Evolutionary conservation across 2,113 vertebrate genomes (phyloP).

Genomic region (Onychostruthus taczanowskii): DNA sequence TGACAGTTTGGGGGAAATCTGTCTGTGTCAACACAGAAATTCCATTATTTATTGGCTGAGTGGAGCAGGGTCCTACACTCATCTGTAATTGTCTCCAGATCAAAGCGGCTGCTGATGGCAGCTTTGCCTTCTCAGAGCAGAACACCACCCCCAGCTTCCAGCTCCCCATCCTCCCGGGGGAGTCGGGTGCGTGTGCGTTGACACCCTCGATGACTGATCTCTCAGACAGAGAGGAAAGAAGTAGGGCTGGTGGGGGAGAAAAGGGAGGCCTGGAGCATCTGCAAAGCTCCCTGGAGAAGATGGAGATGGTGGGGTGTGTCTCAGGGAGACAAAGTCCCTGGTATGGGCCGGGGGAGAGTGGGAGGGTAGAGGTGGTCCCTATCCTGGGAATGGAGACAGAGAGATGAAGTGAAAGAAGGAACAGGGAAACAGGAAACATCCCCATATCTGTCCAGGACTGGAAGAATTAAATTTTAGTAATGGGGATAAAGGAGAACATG

Average conservation of each 20-base stretch:
- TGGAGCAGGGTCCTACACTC: conserved; percentile 48
- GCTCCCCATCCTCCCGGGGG: conserved; percentile 14
- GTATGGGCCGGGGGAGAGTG: neutral
- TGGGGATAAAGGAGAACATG: neutral
- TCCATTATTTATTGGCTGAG: conserved; percentile 64
- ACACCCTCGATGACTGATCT: conserved; percentile 41
- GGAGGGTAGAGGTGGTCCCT: neutral
- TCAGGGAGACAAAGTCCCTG: neutral
- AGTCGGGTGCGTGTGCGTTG: neutral
- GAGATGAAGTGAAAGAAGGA: neutral
- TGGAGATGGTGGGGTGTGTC: neutral
- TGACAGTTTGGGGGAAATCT: conserved; percentile 68
- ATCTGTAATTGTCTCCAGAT: conserved; percentile 65
- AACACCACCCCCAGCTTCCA: conserved; percentile 35
- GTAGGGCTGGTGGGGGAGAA: conserved; percentile 30
- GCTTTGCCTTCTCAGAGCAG: conserved; percentile 40
- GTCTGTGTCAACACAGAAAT: conserved; percentile 52
- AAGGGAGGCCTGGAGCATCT: neutral
- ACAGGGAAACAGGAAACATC: neutral
- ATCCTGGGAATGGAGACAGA: neutral
- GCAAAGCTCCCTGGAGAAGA: neutral
- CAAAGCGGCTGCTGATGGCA: conserved; percentile 58
- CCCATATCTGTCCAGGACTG: neutral
- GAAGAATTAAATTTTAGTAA: neutral
- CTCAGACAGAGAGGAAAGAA: conserved; percentile 46